Evolutionary conservation across 2,113 vertebrate genomes (phyloP), one percentile per base, ranked within the genome.

Genomic region (Peucedramus taeniatus): DNA sequence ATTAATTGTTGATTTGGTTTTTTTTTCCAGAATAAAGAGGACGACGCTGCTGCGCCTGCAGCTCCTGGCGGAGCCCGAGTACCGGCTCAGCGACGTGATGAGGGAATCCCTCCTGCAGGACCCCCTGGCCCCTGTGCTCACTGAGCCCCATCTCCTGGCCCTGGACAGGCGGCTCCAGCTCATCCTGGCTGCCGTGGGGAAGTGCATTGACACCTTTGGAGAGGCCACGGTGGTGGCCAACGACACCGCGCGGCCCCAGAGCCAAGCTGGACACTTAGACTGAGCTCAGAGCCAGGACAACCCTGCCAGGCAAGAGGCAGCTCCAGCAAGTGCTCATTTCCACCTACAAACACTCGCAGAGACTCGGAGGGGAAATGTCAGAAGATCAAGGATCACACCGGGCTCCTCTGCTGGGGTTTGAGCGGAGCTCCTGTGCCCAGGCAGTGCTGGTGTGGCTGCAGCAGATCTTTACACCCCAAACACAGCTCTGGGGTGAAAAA

Each of bases 61-160:
- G 96, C 98, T 99, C 45, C 59, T 99, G 96, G 94, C 98, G 0
- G 97, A 93, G 35, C 94, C 98, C 0, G 97, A 98, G 13, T 99
- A 98, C 89, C 97, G 76, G 33, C 98, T 99, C 44, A 99, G 99
- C 0, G 99, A 99, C 0, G 96, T 99, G 64, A 99, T 99, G 99
- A 97, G 99, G 65, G 99, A 99, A 85, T 99, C 99, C 3, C 97
- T 99, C 49, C 93, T 96, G 14, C 95, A 93, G n/a, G 99, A 99
- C 91, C 91, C 49, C 39, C 98, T 99, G 47, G 87, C 64, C 7
- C 98, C 99, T 0, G 53, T 99, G 56, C 98, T 99, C 90, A 98
- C 98, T 0, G 99, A 99, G 54, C 98, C 98, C 13, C 99, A 99
- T 76, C 98, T 99, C 57, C 72, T 97, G 65, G 99, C 99, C 26